These are phyloP conservation scores for Pantherophis guttatus DNA, from an alignment of 2,113 vertebrate species.

Conservation along the genomic window DNA sequence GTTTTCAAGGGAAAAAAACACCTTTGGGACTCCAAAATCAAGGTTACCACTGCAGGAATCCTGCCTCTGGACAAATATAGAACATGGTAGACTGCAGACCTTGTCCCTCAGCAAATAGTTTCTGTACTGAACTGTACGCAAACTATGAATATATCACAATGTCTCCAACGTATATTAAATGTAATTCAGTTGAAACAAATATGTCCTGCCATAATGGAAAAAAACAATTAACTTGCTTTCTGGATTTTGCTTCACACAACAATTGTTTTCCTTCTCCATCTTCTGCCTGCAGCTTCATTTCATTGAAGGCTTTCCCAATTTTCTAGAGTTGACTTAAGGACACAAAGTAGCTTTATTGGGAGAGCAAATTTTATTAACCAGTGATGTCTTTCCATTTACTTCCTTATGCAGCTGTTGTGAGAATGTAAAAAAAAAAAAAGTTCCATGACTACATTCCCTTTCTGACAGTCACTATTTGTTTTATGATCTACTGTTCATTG, in stretches of 20 bases:
- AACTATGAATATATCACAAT: neutral
- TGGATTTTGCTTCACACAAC: neutral
- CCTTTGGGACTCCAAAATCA: neutral
- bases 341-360: neutral
- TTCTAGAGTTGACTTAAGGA: neutral
- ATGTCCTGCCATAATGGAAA: neutral
- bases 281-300: neutral
- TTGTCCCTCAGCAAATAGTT: neutral
- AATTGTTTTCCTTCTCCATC: neutral
- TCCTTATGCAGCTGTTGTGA: neutral
- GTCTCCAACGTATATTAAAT: neutral
- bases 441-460: neutral
- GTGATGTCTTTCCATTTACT: neutral
- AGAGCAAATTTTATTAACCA: neutral
- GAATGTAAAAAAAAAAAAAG: neutral
- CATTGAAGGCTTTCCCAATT: neutral
- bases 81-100: neutral
- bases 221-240: neutral
- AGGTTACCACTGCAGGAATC: neutral
- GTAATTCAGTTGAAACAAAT: neutral
- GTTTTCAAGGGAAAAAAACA: neutral
- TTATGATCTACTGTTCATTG: neutral
- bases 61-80: neutral
- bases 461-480: neutral
- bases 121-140: neutral